Base-by-base conservation (phyloP, 2,888 invertebrate genomes). In the Villa cingulata region DNA sequence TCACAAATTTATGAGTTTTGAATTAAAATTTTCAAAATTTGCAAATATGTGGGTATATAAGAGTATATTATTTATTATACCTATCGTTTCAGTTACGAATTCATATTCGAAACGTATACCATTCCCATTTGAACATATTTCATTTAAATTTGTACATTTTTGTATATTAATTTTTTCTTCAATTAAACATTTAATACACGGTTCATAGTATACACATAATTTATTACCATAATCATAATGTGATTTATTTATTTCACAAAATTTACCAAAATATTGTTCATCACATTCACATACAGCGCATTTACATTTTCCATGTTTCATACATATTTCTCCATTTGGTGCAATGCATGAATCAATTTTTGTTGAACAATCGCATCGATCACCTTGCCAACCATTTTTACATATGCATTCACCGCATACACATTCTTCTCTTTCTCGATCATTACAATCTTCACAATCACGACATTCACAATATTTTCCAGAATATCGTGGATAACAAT, bases 351-450 rank as follows among this genome's bases (percentile, higher is more conserved):
- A 64, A 42, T 73, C 71, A 1, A 58, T 64, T n/a, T 62, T 63
- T 6, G 61, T 62, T 7, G 72, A 64, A 55, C 81, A 81, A 54
- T 77, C 74, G 58, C 81, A 81, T 1, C 72, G 70, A 3, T 65
- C 64, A 4, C 77, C 78, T 27, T 69, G 67, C 74, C 76, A 81
- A 15, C 75, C 78, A 0, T 64, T 62, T 2, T 72, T 70, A 68
- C 80, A 91, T 1, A 72, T 70, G 64, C 90, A 90, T 52, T 70
- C 65, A 0, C 87, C 87, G 63, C 89, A 88, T 10, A 72, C 71
- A 65, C 90, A 91, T 36, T 72, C 73, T 3, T 89, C 88, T 20
- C 77, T 77, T 2, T 76, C 77, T 1, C 73, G 73, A 51, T 84
- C 76, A 16, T 77, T 76, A 56, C 76, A 76, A 46, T 71, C 70